phyloP scores from a whole-genome alignment of 2,888 invertebrate species.

The Ceratothoa steindachneri region DNA sequence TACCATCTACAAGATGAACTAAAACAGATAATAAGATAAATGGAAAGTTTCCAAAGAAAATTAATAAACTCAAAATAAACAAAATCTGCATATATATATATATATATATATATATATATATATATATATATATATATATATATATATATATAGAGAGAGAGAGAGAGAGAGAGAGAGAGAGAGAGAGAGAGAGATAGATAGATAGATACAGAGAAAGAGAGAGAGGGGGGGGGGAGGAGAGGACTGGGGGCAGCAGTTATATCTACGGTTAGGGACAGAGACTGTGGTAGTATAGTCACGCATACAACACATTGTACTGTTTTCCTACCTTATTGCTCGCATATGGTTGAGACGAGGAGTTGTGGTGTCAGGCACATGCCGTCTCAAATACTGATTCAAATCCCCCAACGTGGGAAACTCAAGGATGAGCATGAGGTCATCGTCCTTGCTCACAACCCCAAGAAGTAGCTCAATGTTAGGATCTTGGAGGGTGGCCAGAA shows the following conservation, averaged over 20 bases:
- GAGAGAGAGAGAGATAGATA: no score
- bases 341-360: conserved; percentile 39
- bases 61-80: no score
- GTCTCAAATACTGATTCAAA: conserved; percentile 65
- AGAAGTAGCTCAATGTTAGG: conserved; percentile 76
- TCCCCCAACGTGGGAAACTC: conserved; percentile 84
- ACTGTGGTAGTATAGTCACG: neutral
- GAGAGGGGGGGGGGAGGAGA: conserved; percentile 2
- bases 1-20: no score
- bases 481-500: conserved; percentile 75
- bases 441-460: conserved; percentile 72
- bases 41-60: no score
- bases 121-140: no score
- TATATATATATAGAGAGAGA: no score
- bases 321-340: conserved; percentile 39
- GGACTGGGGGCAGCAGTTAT: neutral
- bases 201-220: no score
- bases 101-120: no score
- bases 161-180: conserved; percentile 19
- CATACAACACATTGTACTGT: no score
- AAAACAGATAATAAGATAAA: no score
- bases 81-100: no score
- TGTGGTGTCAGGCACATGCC: conserved; percentile 41
- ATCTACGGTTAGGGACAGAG: neutral
- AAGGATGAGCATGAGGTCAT: conserved; percentile 78